phyloP scores from a whole-genome alignment of 2,797 vertebrate species.

The Rhinophrynus dorsalis region DNA sequence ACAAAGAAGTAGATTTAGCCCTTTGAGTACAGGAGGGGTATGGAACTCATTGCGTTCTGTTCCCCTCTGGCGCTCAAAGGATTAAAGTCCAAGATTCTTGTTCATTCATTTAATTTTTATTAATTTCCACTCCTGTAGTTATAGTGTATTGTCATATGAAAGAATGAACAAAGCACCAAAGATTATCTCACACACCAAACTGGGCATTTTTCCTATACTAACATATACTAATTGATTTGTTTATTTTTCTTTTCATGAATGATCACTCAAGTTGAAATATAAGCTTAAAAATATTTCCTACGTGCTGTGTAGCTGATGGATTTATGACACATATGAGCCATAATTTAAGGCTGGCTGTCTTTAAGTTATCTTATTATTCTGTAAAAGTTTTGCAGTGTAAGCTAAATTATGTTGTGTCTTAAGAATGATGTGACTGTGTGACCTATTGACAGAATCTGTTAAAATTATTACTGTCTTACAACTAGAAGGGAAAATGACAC shows the following conservation, averaged over 20 bases:
- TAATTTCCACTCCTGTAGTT: constrained; percentile 39
- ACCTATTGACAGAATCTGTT: not conserved
- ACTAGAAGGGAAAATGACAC: not conserved
- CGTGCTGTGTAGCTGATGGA: constrained; percentile 17
- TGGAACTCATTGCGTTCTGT: too few relatives aligned
- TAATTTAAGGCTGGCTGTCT: not conserved
- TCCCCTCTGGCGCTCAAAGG: too few relatives aligned
- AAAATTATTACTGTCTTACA: not conserved
- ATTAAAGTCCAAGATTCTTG: too few relatives aligned
- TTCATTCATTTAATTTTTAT: too few relatives aligned
- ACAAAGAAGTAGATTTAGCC: too few relatives aligned
- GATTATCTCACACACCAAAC: constrained; percentile 39
- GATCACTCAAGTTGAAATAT: constrained; percentile 19
- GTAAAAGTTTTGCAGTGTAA: not conserved
- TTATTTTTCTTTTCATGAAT: constrained; percentile 17
- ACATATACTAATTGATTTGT: constrained; percentile 27
- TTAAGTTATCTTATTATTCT: not conserved
- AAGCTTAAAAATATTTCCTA: constrained; percentile 2
- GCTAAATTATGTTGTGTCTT: not conserved
- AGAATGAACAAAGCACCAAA: constrained; percentile 34
- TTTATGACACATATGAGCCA: constrained; percentile 16
- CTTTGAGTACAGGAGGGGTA: too few relatives aligned
- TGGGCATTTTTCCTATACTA: constrained; percentile 7
- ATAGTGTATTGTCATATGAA: constrained; percentile 41
- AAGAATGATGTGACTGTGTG: not conserved